Conservation (phyloP, 2,113 vertebrate species). For the Chitala chitala region DNA sequence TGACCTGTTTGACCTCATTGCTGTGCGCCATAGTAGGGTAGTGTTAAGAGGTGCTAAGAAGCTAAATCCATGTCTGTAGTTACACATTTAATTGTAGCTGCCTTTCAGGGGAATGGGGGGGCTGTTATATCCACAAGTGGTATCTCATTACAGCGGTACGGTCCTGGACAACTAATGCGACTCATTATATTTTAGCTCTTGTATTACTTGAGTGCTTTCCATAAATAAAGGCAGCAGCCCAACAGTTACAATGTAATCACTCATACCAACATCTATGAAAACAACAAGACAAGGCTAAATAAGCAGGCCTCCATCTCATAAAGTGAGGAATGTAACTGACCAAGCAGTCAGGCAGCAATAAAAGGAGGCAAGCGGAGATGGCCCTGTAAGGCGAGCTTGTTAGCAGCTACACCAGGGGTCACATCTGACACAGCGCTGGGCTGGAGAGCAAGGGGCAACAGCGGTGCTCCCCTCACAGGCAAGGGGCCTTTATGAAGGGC, state of each 20-base stretch:
- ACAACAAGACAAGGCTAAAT: constrained; percentile 47
- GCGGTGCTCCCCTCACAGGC: constrained; percentile 34
- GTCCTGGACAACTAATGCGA: constrained; percentile 34
- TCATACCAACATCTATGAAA: constrained; percentile 44
- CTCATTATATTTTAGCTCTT: constrained; percentile 31
- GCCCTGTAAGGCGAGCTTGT: constrained; percentile 52
- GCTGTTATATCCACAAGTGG: not conserved
- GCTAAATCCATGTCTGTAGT: not conserved
- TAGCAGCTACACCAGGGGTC: constrained; percentile 47
- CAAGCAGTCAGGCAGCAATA: constrained; percentile 48
- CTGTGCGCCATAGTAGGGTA: not conserved
- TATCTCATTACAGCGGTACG: not conserved
- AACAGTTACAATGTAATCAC: constrained; percentile 34
- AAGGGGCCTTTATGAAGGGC: constrained; percentile 45
- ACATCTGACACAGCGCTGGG: constrained; percentile 20
- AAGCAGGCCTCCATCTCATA: constrained; percentile 52
- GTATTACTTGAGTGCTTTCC: not conserved
- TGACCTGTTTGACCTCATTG: not conserved
- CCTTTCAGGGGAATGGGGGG: not conserved
- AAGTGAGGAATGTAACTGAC: constrained; percentile 60
- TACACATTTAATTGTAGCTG: not conserved
- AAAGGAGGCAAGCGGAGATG: constrained; percentile 55
- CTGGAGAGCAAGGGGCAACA: not conserved
- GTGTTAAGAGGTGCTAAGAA: not conserved
- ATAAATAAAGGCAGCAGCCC: constrained; percentile 21